Percentiles rank a stretch among this genome's conserved stretches.
phyloP scores from a whole-genome alignment of 1,140 invertebrate species.

The Acromyrmex heyeri region DNA sequence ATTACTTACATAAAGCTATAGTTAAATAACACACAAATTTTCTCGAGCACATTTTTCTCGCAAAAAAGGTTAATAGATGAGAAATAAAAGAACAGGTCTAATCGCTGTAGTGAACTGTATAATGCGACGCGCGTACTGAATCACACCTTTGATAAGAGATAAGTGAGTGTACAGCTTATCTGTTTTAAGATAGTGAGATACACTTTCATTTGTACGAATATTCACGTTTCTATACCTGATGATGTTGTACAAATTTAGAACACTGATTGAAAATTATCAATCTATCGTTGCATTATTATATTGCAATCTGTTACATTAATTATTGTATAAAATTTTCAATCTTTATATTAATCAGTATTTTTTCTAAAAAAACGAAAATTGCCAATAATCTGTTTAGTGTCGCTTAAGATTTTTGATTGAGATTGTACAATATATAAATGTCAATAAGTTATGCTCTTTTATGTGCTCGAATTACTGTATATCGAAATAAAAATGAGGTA shows the following conservation, averaged over 20 bases:
- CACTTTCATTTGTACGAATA: background rate
- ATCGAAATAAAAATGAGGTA: background rate
- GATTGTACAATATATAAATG: background rate
- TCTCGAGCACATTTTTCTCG: slow-evolving; percentile 77
- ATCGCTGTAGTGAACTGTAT: slow-evolving; percentile 11
- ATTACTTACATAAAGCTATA: slow-evolving; percentile 83
- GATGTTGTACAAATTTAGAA: background rate
- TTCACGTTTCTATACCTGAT: background rate
- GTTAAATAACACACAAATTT: slow-evolving; percentile 79
- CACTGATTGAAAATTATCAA: background rate
- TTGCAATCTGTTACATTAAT: background rate
- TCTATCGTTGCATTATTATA: no score
- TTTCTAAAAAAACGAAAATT: background rate
- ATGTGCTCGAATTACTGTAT: background rate
- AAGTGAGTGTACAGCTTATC: slow-evolving; percentile 45
- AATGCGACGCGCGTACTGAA: slow-evolving; percentile 29
- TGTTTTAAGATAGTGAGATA: slow-evolving; percentile 37
- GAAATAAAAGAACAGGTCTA: background rate
- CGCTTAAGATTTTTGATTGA: background rate
- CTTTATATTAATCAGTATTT: background rate
- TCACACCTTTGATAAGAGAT: slow-evolving; percentile 58
- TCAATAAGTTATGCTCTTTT: background rate
- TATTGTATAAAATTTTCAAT: background rate
- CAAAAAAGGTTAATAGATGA: background rate
- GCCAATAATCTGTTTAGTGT: background rate